Evolutionary conservation across 2,888 invertebrate species (phyloP), one percentile per base, ranked within the genome.

Genomic region (Dryococelus australis): DNA sequence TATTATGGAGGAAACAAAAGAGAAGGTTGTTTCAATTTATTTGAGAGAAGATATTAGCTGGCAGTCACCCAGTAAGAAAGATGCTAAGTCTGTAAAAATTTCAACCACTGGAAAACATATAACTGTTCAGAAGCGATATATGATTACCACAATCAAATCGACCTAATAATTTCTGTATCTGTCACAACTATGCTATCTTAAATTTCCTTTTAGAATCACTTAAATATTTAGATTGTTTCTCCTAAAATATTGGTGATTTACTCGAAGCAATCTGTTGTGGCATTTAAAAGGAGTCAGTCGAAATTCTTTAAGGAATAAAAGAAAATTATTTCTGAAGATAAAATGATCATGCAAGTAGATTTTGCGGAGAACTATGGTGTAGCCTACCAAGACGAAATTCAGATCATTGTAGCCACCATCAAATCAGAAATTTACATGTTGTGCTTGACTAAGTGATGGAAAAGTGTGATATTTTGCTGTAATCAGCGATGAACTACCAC

Each of bases 181-280:
- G 43, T 84, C 20, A 10, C 84, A 6, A 84, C 84, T 16, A 84
- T 84, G 43, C 84, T 43, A 84, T 2, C 28, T 47, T 47, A 47
- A 47, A 84, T 84, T 84, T 43, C 84, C 84, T 43, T 84, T 84
- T n/a, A 84, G n/a, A n/a, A n/a, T n/a, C n/a, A n/a, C n/a, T n/a
- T n/a, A n/a, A n/a, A n/a, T n/a, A n/a, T n/a, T n/a, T 43, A 84
- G 24, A 65, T 65, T 65, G 65, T 65, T 65, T 84, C 35, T 13
- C 84, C 9, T 1, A n/a, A 84, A 84, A 12, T 16, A 12, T 35
- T 12, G 20, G 12, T 20, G 26, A n/a, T 84, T 84, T n/a, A 13
- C 2, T 83, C 35, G 4, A 27, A 12, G 47, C 4, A 84, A 84
- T 43, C 47, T 84, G 3, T 28, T 84, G 43, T 84, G 65, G 16